Conservation (phyloP, 2,888 invertebrate species). For the Corythucha ciliata region DNA sequence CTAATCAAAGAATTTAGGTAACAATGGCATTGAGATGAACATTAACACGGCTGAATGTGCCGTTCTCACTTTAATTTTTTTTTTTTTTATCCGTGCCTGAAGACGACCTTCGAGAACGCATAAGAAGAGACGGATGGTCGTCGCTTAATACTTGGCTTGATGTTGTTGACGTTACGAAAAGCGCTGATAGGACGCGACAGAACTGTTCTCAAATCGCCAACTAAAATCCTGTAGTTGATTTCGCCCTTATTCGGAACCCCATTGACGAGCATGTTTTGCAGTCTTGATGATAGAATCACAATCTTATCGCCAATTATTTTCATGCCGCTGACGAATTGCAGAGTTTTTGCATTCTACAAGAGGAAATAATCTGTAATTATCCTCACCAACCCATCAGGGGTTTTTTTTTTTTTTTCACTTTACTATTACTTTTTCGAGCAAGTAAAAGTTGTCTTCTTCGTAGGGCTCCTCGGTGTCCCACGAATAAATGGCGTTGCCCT, state of each 20-base stretch:
- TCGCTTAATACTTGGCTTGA: too few species aligned
- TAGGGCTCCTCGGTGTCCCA: constrained; percentile 24
- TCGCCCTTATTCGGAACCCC: constrained; percentile 18
- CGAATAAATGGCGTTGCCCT: constrained; percentile 21
- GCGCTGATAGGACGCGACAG: too few species aligned
- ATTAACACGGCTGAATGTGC: too few species aligned
- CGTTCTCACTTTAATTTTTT: too few species aligned
- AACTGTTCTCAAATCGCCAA: not conserved
- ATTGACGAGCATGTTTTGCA: constrained; percentile 23
- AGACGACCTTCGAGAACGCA: too few species aligned
- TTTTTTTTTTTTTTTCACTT: not conserved
- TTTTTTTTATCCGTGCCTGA: too few species aligned
- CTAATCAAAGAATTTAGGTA: too few species aligned
- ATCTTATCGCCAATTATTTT: constrained; percentile 19
- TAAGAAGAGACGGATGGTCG: too few species aligned
- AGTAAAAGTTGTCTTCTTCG: constrained; percentile 15
- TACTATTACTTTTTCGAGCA: constrained; percentile 19
- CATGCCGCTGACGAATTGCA: constrained; percentile 26
- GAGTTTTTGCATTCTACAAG: constrained; percentile 21
- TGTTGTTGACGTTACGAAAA: too few species aligned
- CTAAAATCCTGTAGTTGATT: constrained; percentile 21
- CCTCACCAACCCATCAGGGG: not conserved
- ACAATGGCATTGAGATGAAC: too few species aligned
- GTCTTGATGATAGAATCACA: constrained; percentile 20
- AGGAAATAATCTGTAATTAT: not conserved